A percentile compares a stretch with the other conserved stretches of the same genome.
Evolutionary conservation across 2,113 vertebrate genomes (phyloP).

Genomic region (Gadus chalcogrammus): DNA sequence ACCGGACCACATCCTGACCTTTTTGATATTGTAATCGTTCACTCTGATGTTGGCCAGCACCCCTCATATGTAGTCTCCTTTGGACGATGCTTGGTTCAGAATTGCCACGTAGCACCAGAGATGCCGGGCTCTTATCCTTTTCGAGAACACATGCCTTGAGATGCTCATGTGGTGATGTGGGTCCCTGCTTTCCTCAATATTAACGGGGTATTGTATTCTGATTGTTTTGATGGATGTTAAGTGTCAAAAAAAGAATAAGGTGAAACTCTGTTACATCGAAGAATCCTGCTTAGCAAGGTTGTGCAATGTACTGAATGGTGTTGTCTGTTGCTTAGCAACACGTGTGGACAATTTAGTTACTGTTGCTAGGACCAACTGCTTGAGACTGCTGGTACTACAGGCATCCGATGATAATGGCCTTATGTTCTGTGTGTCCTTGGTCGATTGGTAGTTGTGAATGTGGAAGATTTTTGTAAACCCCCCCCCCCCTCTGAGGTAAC

Average conservation of each 20-base stretch:
- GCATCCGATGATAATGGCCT: conserved; percentile 52
- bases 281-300: conserved; percentile 45
- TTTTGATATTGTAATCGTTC: no score
- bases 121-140: conserved; percentile 38
- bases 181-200: conserved; percentile 56
- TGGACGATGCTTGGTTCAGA: conserved; percentile 36
- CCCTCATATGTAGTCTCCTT: conserved; percentile 40
- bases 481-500: conserved; percentile 39
- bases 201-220: conserved; percentile 66
- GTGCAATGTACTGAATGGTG: conserved; percentile 51
- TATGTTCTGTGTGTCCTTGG: conserved; percentile 55
- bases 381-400: conserved; percentile 45
- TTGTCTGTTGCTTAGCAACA: conserved; percentile 65
- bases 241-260: conserved; percentile 41
- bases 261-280: conserved; percentile 32
- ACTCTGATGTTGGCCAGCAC: conserved; percentile 16
- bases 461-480: conserved; percentile 42
- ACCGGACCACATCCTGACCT: no score
- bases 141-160: conserved; percentile 31
- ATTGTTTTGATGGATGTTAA: conserved; percentile 63
- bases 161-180: conserved; percentile 18
- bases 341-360: conserved; percentile 50
- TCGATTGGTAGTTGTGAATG: conserved; percentile 53
- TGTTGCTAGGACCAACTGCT: conserved; percentile 49
- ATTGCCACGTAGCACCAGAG: conserved; percentile 51